A percentile compares a stretch with the other conserved stretches of the same genome.
phyloP scores from a whole-genome alignment of 2,888 invertebrate species.

The Tanypteryx hageni region DNA sequence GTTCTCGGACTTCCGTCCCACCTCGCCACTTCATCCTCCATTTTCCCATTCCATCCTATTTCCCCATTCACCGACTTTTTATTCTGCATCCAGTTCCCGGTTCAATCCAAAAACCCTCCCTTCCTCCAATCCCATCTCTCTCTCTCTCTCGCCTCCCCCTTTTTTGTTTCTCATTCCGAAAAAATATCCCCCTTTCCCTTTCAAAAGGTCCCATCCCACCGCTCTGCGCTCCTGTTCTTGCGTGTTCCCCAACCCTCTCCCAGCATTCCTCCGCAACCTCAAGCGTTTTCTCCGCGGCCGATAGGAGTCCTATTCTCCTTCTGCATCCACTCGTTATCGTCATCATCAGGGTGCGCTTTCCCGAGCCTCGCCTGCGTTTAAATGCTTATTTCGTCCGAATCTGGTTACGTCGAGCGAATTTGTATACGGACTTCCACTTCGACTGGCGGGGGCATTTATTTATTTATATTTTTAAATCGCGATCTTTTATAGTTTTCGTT shows the following conservation, averaged over 20 bases:
- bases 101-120: background rate
- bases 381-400: background rate
- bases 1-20: background rate
- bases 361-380: background rate
- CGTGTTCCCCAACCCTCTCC: background rate
- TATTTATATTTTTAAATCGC: background rate
- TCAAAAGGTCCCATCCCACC: background rate
- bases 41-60: background rate
- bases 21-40: constrained; percentile 12
- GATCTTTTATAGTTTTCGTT: too few relatives aligned
- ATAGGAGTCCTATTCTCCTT: too few relatives aligned
- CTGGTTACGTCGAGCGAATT: background rate
- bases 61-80: background rate
- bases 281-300: too few relatives aligned
- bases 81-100: background rate
- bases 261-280: too few relatives aligned
- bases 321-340: background rate
- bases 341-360: background rate
- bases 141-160: background rate
- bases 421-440: background rate
- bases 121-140: background rate
- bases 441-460: background rate
- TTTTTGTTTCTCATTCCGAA: background rate
- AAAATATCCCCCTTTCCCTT: background rate
- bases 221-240: background rate